Evolutionary conservation across 2,113 vertebrate species (phyloP).

Genomic region (Osmerus eperlanus): DNA sequence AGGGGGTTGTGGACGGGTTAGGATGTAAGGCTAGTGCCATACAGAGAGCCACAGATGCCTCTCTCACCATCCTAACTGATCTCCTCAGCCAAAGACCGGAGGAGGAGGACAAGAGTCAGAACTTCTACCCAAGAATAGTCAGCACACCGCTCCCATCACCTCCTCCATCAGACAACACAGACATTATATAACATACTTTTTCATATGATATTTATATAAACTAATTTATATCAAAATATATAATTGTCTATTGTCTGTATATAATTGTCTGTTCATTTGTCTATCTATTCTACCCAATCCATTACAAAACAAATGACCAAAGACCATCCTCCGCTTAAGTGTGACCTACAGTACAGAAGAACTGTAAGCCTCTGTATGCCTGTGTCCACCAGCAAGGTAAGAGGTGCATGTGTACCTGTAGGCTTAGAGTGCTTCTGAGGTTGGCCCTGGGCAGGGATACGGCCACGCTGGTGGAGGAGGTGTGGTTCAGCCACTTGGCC

Average conservation of each 20-base stretch:
- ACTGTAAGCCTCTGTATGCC: background rate
- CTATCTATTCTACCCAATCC: background rate
- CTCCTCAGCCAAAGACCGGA: conserved; percentile 13
- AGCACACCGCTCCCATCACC: background rate
- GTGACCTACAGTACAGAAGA: background rate
- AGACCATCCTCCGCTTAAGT: background rate
- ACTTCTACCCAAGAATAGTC: conserved; percentile 4
- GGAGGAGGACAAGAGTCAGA: conserved; percentile 1
- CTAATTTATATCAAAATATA: background rate
- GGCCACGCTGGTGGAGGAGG: conserved; percentile 39
- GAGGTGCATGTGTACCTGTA: conserved; percentile 52
- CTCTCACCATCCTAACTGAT: conserved; percentile 13
- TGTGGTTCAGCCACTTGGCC: conserved; percentile 56
- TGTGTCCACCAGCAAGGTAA: background rate
- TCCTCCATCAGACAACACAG: background rate
- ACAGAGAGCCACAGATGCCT: conserved; percentile 17
- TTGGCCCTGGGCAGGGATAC: conserved; percentile 47
- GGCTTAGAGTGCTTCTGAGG: conserved; percentile 53
- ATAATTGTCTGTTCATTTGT: background rate
- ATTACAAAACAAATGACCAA: background rate
- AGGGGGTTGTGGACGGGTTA: conserved; percentile 17
- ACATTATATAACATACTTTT: background rate
- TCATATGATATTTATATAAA: background rate
- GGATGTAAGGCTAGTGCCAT: conserved; percentile 23
- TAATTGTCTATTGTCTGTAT: background rate